phyloP scores from a whole-genome alignment of 1,140 invertebrate genomes.

The Aethina tumida region DNA sequence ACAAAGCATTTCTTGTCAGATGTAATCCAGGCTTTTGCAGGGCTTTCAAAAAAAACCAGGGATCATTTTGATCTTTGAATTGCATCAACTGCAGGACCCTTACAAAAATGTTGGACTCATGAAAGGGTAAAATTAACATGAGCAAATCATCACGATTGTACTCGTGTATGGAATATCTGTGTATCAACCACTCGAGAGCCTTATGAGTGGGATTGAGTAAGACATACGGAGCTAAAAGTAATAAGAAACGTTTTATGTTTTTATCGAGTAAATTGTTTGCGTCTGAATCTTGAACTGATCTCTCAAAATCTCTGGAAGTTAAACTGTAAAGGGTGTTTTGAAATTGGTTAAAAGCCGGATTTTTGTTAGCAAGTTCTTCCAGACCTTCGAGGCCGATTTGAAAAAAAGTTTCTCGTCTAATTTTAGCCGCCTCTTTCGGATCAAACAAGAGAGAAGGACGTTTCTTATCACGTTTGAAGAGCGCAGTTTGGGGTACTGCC shows the following conservation, averaged over 20 bases:
- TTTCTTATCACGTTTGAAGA: conserved; percentile 57
- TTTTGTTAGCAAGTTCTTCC: conserved; percentile 64
- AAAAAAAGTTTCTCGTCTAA: conserved; percentile 73
- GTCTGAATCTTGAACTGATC: conserved; percentile 63
- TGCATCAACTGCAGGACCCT: conserved; percentile 69
- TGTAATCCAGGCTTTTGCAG: conserved; percentile 64
- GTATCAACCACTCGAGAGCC: conserved; percentile 86
- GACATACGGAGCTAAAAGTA: conserved; percentile 78
- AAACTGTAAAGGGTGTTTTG: conserved; percentile 66
- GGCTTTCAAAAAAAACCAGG: conserved; percentile 69
- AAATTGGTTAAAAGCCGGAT: conserved; percentile 62
- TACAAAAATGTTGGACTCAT: conserved; percentile 82
- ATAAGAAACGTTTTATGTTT: conserved; percentile 69
- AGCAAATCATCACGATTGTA: conserved; percentile 78
- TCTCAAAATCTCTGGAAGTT: conserved; percentile 63
- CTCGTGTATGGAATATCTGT: conserved; percentile 77
- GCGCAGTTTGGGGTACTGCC: conserved; percentile 64
- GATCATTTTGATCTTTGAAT: conserved; percentile 46
- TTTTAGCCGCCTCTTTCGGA: conserved; percentile 74
- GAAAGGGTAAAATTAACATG: conserved; percentile 76
- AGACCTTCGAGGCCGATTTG: conserved; percentile 77
- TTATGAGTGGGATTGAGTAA: conserved; percentile 74
- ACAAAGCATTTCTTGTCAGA: conserved; percentile 57
- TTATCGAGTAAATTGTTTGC: conserved; percentile 68
- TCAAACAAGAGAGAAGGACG: conserved; percentile 78